These are phyloP conservation scores for Pteronura brasiliensis DNA, from an alignment of 2,113 vertebrate genomes.

Conservation along the genomic window DNA sequence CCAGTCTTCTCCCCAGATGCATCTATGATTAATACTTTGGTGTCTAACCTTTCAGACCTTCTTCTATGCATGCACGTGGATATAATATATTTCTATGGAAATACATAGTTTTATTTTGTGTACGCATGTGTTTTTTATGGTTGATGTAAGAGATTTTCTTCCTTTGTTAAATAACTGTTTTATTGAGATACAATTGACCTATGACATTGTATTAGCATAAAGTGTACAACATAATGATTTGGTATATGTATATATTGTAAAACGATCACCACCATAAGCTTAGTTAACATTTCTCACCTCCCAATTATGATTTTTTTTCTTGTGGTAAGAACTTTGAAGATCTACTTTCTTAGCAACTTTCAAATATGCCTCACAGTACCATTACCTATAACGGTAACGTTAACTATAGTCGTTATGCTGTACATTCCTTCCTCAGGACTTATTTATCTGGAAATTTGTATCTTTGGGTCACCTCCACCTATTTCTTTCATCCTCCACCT, in stretches of 20 bases:
- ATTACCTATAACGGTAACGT: not conserved
- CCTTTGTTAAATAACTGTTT: not conserved
- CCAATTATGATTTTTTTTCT: not conserved
- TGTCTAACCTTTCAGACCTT: not conserved
- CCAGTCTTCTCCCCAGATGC: not conserved
- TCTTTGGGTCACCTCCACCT: not conserved
- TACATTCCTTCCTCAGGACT: not conserved
- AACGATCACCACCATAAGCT: not conserved
- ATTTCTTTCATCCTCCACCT: not conserved
- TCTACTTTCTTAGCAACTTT: not conserved
- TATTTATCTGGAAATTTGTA: not conserved
- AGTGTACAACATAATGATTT: not conserved
- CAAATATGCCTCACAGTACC: not conserved
- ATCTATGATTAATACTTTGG: not conserved
- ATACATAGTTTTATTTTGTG: not conserved
- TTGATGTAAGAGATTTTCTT: not conserved
- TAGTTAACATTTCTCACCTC: not conserved
- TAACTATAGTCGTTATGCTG: not conserved
- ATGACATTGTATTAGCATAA: not conserved
- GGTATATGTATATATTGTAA: not conserved
- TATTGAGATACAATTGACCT: not conserved
- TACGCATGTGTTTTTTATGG: not conserved
- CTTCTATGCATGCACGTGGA: not conserved
- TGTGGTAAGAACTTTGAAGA: not conserved
- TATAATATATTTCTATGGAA: not conserved